Conservation (phyloP, 92 coral and sea anemone species). For the Muricea muricata region DNA sequence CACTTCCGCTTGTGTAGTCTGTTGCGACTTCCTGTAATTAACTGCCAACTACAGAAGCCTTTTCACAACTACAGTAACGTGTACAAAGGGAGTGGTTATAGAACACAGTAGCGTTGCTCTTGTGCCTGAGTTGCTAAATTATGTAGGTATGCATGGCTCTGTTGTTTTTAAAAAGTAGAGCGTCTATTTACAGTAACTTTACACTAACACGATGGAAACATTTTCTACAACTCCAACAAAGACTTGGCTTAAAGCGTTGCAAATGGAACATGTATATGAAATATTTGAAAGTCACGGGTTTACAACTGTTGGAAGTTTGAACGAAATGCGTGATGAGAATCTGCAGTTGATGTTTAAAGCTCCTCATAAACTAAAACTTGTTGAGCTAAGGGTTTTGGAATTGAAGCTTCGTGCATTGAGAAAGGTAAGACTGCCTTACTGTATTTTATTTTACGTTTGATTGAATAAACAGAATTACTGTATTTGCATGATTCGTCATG, state of each 20-base stretch:
- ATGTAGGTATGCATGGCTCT: background rate
- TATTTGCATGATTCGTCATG: too few species aligned
- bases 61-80: background rate
- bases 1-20: background rate
- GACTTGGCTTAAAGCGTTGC: background rate
- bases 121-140: background rate
- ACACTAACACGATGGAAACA: background rate
- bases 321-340: conserved; percentile 7
- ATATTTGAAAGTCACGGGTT: background rate
- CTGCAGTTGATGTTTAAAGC: background rate
- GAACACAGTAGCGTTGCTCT: background rate
- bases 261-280: background rate
- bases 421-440: background rate
- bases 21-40: background rate
- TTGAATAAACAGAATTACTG: too few species aligned
- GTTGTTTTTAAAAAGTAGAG: too few species aligned
- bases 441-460: too few species aligned
- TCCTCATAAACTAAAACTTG: conserved; percentile 11
- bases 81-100: background rate
- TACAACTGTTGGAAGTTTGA: conserved; percentile 11
- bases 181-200: background rate
- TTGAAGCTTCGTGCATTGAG: background rate
- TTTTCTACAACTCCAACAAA: conserved; percentile 10
- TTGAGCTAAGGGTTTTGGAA: conserved; percentile 11
- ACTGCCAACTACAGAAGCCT: background rate